phyloP scores from a whole-genome alignment of 2,113 vertebrate species.

The Poicephalus meyeri region DNA sequence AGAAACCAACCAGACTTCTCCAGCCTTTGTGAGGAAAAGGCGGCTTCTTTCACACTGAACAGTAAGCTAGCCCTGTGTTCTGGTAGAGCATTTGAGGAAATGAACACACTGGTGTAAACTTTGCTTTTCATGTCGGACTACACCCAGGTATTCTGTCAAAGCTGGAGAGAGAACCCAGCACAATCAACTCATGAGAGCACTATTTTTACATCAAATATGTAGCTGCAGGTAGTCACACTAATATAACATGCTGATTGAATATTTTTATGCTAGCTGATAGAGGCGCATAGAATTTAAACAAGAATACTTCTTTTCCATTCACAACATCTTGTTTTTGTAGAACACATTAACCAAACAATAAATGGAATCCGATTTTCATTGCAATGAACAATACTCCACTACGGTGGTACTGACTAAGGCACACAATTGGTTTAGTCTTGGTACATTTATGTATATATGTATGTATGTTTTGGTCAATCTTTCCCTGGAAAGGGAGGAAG shows the following conservation, averaged over 20 bases:
- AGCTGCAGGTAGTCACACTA: background rate
- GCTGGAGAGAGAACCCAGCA: background rate
- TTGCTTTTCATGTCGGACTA: background rate
- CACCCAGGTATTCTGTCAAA: background rate
- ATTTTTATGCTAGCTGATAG: background rate
- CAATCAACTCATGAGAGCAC: background rate
- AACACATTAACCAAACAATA: background rate
- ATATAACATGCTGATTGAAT: background rate
- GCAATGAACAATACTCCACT: background rate
- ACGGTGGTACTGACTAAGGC: background rate
- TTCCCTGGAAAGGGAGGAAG: background rate
- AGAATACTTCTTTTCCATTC: background rate
- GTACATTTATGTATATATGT: background rate
- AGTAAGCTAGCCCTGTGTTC: background rate
- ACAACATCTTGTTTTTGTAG: background rate
- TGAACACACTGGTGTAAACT: background rate
- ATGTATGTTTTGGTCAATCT: background rate
- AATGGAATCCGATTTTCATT: background rate
- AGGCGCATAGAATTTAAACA: background rate
- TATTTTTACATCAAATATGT: background rate
- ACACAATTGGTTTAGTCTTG: no score
- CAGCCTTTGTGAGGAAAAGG: background rate
- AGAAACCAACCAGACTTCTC: background rate
- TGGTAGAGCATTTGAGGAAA: background rate
- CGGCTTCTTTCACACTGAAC: background rate